phyloP scores from a whole-genome alignment of 1,140 invertebrate species.

The Pseudobourletiella spinata region DNA sequence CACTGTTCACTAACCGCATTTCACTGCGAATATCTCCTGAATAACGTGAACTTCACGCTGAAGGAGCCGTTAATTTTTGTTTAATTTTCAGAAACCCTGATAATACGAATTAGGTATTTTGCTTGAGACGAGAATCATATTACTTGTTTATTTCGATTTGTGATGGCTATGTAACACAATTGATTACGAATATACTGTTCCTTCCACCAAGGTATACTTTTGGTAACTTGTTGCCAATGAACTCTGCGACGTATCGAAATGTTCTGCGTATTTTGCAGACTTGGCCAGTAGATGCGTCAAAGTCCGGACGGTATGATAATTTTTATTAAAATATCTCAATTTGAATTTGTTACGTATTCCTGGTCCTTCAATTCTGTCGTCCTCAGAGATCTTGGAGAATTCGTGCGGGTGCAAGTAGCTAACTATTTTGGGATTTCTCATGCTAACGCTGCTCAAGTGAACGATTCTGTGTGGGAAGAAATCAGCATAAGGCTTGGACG shows the following conservation, averaged over 20 bases:
- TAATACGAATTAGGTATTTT: too few relatives aligned
- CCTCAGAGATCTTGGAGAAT: slow-evolving; percentile 63
- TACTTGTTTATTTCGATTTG: too few relatives aligned
- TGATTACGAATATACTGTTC: too few relatives aligned
- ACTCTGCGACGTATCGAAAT: slow-evolving; percentile 42
- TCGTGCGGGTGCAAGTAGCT: slow-evolving; percentile 60
- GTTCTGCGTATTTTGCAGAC: slow-evolving; percentile 64
- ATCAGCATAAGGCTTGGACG: slow-evolving; percentile 59
- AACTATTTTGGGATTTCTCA: slow-evolving; percentile 52
- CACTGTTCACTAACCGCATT: too few relatives aligned
- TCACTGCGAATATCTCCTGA: too few relatives aligned
- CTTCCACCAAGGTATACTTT: too few relatives aligned
- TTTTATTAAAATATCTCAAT: neutral
- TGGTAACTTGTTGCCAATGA: too few relatives aligned
- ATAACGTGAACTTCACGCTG: too few relatives aligned
- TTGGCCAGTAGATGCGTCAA: slow-evolving; percentile 66
- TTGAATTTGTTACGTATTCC: slow-evolving; percentile 4
- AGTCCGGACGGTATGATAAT: slow-evolving; percentile 54
- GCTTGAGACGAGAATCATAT: too few relatives aligned
- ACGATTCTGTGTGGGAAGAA: slow-evolving; percentile 52
- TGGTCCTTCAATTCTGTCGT: neutral
- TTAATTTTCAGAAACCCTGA: too few relatives aligned
- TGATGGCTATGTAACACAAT: too few relatives aligned
- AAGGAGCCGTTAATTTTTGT: too few relatives aligned
- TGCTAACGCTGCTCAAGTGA: slow-evolving; percentile 46